These are phyloP conservation scores for Bombus fervidus DNA, from an alignment of 1,140 invertebrate species.

Conservation along the genomic window DNA sequence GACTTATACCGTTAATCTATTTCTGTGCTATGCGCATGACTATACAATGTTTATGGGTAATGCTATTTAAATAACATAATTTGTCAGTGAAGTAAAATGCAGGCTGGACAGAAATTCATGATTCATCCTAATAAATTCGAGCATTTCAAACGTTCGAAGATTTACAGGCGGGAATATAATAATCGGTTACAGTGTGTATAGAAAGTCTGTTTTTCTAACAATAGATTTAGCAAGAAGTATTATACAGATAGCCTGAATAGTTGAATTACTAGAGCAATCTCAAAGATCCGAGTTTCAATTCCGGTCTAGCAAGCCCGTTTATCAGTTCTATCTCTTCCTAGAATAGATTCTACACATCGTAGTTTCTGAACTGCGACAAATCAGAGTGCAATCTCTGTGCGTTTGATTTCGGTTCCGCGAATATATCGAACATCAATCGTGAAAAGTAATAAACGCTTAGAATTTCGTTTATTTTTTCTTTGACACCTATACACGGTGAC, in stretches of 20 bases:
- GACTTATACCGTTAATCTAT: not conserved
- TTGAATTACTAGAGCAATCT: not conserved
- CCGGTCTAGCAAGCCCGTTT: not conserved
- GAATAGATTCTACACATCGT: not conserved
- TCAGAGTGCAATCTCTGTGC: not conserved
- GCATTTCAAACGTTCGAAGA: no score
- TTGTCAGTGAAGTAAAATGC: not conserved
- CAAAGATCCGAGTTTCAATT: constrained; percentile 14
- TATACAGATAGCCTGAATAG: constrained; percentile 7
- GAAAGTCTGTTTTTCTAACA: not conserved
- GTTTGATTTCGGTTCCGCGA: not conserved
- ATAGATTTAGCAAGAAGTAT: not conserved
- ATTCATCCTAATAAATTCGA: not conserved
- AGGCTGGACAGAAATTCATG: not conserved
- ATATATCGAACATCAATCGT: not conserved
- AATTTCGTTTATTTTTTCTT: no score
- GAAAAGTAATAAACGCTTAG: not conserved
- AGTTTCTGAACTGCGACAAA: constrained; percentile 7
- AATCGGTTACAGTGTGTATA: no score
- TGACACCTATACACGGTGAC: not conserved
- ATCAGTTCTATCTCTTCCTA: constrained; percentile 2
- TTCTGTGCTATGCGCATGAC: not conserved
- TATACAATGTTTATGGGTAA: not conserved
- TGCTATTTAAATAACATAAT: not conserved
- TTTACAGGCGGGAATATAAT: not conserved